Evolutionary conservation across 1,140 invertebrate genomes (phyloP), one percentile per base, ranked within the genome.

Genomic region (Drosophila santomea): DNA sequence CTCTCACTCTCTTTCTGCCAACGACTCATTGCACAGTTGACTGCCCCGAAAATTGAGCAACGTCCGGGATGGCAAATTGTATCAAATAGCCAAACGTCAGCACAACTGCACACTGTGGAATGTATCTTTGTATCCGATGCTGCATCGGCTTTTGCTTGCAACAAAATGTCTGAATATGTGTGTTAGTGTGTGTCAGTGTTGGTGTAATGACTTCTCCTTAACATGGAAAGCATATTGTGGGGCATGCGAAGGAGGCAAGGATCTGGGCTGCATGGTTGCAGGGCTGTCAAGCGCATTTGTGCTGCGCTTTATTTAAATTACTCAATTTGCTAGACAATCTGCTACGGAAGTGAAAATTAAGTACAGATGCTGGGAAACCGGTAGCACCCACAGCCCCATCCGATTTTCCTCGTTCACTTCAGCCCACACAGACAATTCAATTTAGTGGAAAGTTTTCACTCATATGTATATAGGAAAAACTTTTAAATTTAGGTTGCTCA

Each of bases 281-380:
- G 23, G 35, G 52, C 73, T 62, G 66, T 73, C 54, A 78, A 47
- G 60, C 43, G 44, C 61, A 84, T 60, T 84, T 73, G 76, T 62
- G 73, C 56, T 41, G 12, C 56, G 62, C 59, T 84, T 74, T 80
- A 80, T 80, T 85, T 84, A 80, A 80, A 75, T 85, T 86, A 81
- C 68, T 68, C 78, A 86, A 82, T 81, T 85, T 75, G 62, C 64
- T 61, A 66, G 66, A 77, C 59, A 84, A 80, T 69, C 67, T 77
- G 69, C 64, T 55, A 11, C 43, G 48, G 54, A 57, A 76, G 61
- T 68, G 67, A 54, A 85, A 73, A 84, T 85, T 78, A 78, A 78
- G 63, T 74, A 51, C 69, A 82, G 72, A 66, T 66, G 66, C 74
- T 45, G 36, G 58, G 6, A 12, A 63, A 25, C 20, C 47, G 52